A percentile compares a stretch with the other conserved stretches of the same genome.
Evolutionary conservation across 1,140 invertebrate genomes (phyloP).

Genomic region (Drosophila teissieri): DNA sequence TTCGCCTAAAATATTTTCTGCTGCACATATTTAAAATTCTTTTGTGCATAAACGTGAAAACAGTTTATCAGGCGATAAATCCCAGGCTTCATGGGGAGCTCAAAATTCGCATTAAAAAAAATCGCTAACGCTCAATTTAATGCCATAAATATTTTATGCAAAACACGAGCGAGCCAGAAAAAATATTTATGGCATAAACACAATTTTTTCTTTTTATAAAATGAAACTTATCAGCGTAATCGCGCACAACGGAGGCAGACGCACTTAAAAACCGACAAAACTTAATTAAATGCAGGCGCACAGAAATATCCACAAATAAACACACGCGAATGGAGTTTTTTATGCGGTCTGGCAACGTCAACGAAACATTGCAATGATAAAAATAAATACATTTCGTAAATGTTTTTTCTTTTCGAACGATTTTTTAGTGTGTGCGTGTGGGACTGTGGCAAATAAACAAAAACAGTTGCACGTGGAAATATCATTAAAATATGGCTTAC

Average conservation of each 20-base stretch:
- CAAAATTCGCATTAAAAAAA: conserved; percentile 17
- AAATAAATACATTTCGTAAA: conserved; percentile 50
- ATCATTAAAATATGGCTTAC: conserved; percentile 51
- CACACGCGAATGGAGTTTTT: conserved; percentile 35
- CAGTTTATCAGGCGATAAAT: conserved; percentile 59
- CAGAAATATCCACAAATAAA: conserved; percentile 37
- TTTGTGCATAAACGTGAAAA: conserved; percentile 46
- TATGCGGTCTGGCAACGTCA: conserved; percentile 14
- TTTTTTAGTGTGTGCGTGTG: conserved; percentile 18
- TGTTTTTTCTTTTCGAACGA: conserved; percentile 25
- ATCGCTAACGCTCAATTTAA: conserved; percentile 63
- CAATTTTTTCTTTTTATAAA: conserved; percentile 32
- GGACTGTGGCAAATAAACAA: conserved; percentile 11
- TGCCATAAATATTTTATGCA: conserved; percentile 73
- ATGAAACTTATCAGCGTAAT: conserved; percentile 68
- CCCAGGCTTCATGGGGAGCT: conserved; percentile 5
- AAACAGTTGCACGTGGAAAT: conserved; percentile 8
- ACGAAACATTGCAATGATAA: conserved; percentile 31
- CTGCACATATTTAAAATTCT: conserved; percentile 29
- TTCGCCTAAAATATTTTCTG: neutral
- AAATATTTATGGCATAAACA: conserved; percentile 36
- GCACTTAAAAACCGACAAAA: conserved; percentile 66
- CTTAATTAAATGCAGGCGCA: conserved; percentile 74
- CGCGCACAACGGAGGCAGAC: conserved; percentile 10
- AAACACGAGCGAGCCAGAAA: conserved; percentile 41